Evolutionary conservation across 1,140 invertebrate genomes (phyloP), one percentile per base, ranked within the genome.

Genomic region (Hirudo medicinalis): DNA sequence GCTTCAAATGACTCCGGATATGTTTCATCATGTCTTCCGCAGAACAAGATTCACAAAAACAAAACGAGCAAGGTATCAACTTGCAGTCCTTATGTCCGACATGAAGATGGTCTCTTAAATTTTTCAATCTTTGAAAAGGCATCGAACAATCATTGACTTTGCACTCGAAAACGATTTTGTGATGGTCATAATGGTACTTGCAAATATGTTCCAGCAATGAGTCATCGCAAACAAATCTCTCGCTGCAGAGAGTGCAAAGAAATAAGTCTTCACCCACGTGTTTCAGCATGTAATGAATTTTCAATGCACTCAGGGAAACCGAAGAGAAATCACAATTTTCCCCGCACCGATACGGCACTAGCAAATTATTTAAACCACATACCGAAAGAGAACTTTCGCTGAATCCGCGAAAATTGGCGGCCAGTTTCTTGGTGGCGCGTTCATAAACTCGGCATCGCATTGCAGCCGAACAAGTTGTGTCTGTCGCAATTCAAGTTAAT

Each of bases 111-210:
- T 20, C 53, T 53, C 53, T 49, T 43, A 70, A 49, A 25, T 70
- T 49, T 8, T 27, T 17, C 22, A 70, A 13, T 11, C 69, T 36
- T 22, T 2, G 15, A 19, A 70, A 54, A n/a, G 53, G 20, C n/a
- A 54, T 53, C 13, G 22, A 25, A 49, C 69, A 70, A 54, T 40
- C 29, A 9, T 70, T 29, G 19, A 70, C 53, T 54, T 36, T 27
- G 49, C 69, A 70, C 53, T 25, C n/a, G 36, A 54, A 71, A 54
- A 71, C 40, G 27, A 29, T 32, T 54, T 71, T 71, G 22, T 57
- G n/a, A 2, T 32, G 25, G 55, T 32, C n/a, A 63, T 60, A 36
- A 55, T 66, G 60, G 25, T 63, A 20, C 25, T 29, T 29, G 32
- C 32, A 25, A 54, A 66, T 66, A 53, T 70, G 69, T 9, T 71